Evolutionary conservation across 1,140 invertebrate species (phyloP), one percentile per base, ranked within the genome.

Genomic region (Monomorium pharaonis): DNA sequence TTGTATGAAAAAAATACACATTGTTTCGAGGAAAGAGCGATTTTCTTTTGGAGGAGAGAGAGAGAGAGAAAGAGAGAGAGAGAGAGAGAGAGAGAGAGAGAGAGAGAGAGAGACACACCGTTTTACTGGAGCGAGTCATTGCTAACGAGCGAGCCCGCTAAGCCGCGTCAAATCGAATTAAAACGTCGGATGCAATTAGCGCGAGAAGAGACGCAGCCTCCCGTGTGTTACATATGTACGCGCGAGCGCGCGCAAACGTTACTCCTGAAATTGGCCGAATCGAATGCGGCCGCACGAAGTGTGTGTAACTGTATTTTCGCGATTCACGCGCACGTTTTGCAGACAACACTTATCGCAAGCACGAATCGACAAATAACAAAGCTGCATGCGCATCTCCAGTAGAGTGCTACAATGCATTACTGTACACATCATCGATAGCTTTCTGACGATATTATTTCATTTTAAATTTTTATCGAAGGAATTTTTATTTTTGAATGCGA

Each of bases 131-230:
- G 6, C 69, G 30, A 33, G 69, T 56, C 54, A 12, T 18, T 30
- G 7, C 37, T 76, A 83, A 88, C 69, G 87, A 77, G 69, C n/a
- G 63, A 63, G 51, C 42, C 56, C 70, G 54, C 80, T 72, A 62
- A 47, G 70, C 56, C 54, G 27, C 44, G 27, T 42, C 37, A 47
- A 75, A 88, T 84, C 86, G 86, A 88, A 87, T 88, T 85, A 85
- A 88, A 88, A 54, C 58, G 56, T 84, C 63, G 63, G 16, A 33
- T 67, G 72, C 74, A 88, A 87, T 88, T 85, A 87, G 56, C 65
- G 65, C 16, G 18, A 30, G 37, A 69, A 85, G 83, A 75, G 56
- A 65, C 42, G 42, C 54, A n/a, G 63, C 69, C 42, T 60, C 72
- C 1, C 76, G 18, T 3, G 30, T 21, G 18, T 2, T 6, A 33